Evolutionary conservation across 2,113 vertebrate species (phyloP).

Genomic region (Eubucco bourcierii): DNA sequence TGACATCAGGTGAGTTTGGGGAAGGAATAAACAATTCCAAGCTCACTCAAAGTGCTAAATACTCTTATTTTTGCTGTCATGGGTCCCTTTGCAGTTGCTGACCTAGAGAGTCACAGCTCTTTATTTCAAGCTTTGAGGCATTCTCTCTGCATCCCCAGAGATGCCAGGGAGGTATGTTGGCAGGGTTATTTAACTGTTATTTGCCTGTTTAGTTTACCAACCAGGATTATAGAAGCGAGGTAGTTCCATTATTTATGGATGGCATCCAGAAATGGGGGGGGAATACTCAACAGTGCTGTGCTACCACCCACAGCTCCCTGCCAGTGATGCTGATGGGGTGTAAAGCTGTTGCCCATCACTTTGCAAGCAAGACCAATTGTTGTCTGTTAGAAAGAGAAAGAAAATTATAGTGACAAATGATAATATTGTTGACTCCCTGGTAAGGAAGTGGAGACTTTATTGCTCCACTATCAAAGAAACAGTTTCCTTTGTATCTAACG

Average conservation of each 20-base stretch:
- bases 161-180: not conserved
- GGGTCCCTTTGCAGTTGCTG: not conserved
- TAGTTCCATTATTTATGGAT: not conserved
- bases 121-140: constrained; percentile 8
- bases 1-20: not conserved
- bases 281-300: not conserved
- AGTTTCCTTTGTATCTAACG: constrained; percentile 30
- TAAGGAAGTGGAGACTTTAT: constrained; percentile 22
- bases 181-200: not conserved
- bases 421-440: constrained; percentile 29
- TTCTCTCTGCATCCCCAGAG: not conserved
- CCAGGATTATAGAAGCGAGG: not conserved
- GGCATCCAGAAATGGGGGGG: not conserved
- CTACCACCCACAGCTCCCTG: not conserved
- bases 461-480: constrained; percentile 27
- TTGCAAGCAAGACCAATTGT: constrained; percentile 2
- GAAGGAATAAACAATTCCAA: not conserved
- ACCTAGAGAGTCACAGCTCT: not conserved
- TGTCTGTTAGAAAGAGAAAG: not conserved
- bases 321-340: not conserved
- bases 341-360: constrained; percentile 16
- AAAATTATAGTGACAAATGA: constrained; percentile 40
- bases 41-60: not conserved
- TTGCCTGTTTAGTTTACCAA: not conserved
- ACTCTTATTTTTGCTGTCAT: not conserved